Conservation (phyloP, 2,888 invertebrate species). For the Leistus spinibarbis region DNA sequence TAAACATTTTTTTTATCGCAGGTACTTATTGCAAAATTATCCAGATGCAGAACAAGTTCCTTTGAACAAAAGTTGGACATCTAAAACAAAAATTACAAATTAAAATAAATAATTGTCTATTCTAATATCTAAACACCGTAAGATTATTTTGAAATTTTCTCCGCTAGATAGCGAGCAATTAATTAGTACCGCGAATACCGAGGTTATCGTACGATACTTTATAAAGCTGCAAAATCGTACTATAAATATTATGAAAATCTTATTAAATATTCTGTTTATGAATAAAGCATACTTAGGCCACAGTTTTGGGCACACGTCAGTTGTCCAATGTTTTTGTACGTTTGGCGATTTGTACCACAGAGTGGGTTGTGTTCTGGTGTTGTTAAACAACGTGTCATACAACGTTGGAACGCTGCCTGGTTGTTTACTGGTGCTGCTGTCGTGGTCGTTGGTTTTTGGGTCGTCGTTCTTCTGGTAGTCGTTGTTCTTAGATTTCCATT, state of each 20-base stretch:
- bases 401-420: constrained; percentile 41
- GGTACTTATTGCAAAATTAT: neutral
- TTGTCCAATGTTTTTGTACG: constrained; percentile 51
- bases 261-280: no score
- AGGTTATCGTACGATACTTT: constrained; percentile 51
- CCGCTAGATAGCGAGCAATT: constrained; percentile 54
- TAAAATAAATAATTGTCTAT: neutral
- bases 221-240: no score
- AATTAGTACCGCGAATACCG: constrained; percentile 48
- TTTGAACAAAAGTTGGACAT: constrained; percentile 1
- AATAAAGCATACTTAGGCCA: constrained; percentile 53
- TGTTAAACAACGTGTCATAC: constrained; percentile 50
- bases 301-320: constrained; percentile 52
- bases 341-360: constrained; percentile 52
- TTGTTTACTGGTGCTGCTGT: neutral
- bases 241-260: no score
- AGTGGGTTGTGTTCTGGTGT: constrained; percentile 55
- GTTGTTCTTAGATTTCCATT: neutral
- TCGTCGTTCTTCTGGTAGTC: neutral
- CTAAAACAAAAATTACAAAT: neutral
- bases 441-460: neutral
- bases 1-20: neutral
- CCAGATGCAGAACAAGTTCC: neutral
- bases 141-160: no score
- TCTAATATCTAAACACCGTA: neutral